Percentiles rank a stretch among this genome's conserved stretches.
Conservation (phyloP, 2,888 invertebrate species). For the Cerastis leucographa region DNA sequence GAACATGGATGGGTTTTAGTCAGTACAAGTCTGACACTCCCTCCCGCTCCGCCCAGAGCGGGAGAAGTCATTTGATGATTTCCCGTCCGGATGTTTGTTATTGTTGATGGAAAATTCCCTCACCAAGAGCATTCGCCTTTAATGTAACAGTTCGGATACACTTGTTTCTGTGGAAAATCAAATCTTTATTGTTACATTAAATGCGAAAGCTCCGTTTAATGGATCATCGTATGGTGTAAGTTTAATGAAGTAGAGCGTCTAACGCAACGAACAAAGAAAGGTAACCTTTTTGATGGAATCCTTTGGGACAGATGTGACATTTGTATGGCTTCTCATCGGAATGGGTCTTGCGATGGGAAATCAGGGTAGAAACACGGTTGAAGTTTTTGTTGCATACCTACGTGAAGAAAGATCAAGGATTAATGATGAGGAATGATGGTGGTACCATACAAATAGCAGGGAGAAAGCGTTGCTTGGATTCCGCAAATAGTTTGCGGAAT, state of each 20-base stretch:
- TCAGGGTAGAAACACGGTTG: conserved; percentile 94
- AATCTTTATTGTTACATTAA: too few relatives aligned
- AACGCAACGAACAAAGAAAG: conserved; percentile 13
- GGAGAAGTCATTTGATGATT: too few relatives aligned
- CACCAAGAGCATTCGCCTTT: not conserved
- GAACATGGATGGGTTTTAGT: too few relatives aligned
- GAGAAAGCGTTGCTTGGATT: not conserved
- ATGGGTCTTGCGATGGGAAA: conserved; percentile 95
- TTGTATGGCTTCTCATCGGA: conserved; percentile 93
- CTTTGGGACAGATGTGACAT: conserved; percentile 94
- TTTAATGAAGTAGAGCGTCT: not conserved
- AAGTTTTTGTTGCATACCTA: conserved; percentile 94
- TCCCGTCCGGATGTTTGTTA: too few relatives aligned
- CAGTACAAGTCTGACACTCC: too few relatives aligned
- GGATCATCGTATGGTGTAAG: not conserved
- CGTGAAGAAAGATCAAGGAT: not conserved
- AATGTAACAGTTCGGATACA: not conserved
- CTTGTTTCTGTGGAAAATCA: too few relatives aligned
- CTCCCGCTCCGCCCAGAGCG: too few relatives aligned
- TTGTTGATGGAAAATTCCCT: too few relatives aligned
- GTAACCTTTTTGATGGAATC: conserved; percentile 95
- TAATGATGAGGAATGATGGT: not conserved
- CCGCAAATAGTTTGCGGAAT: too few relatives aligned
- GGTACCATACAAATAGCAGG: not conserved
- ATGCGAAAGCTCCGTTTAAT: not conserved